Evolutionary conservation across 2,797 vertebrate genomes (phyloP), one percentile per base, ranked within the genome.

Genomic region (Karalla daura): DNA sequence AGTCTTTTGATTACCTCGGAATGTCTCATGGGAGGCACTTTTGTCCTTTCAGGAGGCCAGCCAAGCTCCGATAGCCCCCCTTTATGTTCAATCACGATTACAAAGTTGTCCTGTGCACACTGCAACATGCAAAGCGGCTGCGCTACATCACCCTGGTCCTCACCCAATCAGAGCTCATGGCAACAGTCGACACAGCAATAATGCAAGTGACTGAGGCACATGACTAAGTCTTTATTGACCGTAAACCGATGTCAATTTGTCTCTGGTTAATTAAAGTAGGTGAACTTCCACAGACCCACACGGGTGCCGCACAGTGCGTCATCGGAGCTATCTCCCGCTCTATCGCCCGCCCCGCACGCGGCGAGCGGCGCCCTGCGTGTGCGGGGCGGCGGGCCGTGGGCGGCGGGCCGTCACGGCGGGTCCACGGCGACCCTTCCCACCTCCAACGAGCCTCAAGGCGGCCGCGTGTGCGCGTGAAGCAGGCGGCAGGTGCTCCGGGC

Each of bases 401-500:
- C 52, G 70, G 70, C 37, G 11, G 14, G 4, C 55, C 37, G 43
- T 24, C 8, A 35, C 4, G 3, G 54, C 66, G 39, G 56, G 71
- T 58, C 24, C 27, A 50, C 56, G 47, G 41, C 74, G 72, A 81
- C 84, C 62, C 53, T 54, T 52, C 73, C 63, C 44, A 44, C 63
- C 45, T 63, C 3, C 10, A 37, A 68, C 55, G 70, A 36, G 50
- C 63, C 47, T 64, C 63, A 32, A 69, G 74, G 74, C 74, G 17
- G 69, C 65, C 70, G 59, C 47, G 72, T 73, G 59, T 51, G 72
- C 69, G 36, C 46, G 53, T 58, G 74, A 61, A 28, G 59, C 32
- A 71, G 77, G 75, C 58, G 70, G 80, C 86, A 87, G 85, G 81
- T 88, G 86, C 86, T 79, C 39, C 6, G 56, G 70, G 78, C 77